These are phyloP conservation scores for Brenthis hecate DNA, from an alignment of 2,888 invertebrate species.

Conservation along the genomic window DNA sequence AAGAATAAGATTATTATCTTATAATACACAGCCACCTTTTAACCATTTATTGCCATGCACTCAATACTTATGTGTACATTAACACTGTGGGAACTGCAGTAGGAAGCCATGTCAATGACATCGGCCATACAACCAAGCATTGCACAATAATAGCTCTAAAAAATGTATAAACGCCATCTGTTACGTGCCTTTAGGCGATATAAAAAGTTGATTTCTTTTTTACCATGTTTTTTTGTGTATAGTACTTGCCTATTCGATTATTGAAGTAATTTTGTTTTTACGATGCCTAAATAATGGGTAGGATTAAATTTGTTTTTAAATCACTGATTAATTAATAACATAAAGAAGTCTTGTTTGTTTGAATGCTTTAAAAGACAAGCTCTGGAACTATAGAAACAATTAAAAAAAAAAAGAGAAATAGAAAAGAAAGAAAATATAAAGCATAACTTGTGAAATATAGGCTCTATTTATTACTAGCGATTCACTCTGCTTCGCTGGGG, in stretches of 20 bases:
- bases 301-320: too few species aligned
- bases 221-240: background rate
- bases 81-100: conserved; percentile 49
- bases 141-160: conserved; percentile 48
- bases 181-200: conserved; percentile 21
- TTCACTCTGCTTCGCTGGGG: too few species aligned
- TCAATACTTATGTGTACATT: background rate
- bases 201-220: conserved; percentile 7
- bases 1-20: background rate
- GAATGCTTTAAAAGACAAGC: too few species aligned
- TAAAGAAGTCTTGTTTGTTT: too few species aligned
- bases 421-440: too few species aligned
- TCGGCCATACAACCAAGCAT: conserved; percentile 44
- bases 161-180: conserved; percentile 35
- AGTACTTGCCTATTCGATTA: background rate
- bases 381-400: too few species aligned
- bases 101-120: conserved; percentile 65
- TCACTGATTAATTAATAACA: too few species aligned
- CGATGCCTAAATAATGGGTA: too few species aligned
- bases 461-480: too few species aligned
- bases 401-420: too few species aligned
- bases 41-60: conserved; percentile 10
- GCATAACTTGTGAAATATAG: too few species aligned
- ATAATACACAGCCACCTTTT: conserved; percentile 1
- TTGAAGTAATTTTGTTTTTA: too few species aligned